Evolutionary conservation across 2,113 vertebrate genomes (phyloP).

Genomic region (Poecilia latipinna): DNA sequence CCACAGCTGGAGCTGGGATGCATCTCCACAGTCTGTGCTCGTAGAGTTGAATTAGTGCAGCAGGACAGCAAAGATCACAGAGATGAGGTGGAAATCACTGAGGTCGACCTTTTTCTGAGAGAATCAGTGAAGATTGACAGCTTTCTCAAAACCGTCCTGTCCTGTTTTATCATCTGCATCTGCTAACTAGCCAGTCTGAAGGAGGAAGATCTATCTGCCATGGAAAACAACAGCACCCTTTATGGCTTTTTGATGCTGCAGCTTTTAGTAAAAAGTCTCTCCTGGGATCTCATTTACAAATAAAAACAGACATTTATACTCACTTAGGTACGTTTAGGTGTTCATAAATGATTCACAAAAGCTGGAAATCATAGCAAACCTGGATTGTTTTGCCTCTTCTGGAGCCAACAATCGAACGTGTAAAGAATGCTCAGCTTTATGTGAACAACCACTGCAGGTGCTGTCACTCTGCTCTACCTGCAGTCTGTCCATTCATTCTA

Average conservation of each 20-base stretch:
- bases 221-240: slow-evolving; percentile 1
- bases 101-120: slow-evolving; percentile 14
- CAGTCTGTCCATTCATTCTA: not conserved
- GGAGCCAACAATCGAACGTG: not conserved
- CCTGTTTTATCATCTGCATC: not conserved
- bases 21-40: slow-evolving; percentile 53
- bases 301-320: not conserved
- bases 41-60: slow-evolving; percentile 11
- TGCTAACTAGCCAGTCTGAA: not conserved
- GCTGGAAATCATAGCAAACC: not conserved
- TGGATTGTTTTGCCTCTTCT: not conserved
- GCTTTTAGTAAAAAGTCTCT: not conserved
- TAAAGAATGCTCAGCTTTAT: not conserved
- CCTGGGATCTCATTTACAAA: not conserved
- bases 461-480: not conserved
- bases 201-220: not conserved
- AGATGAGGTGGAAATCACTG: slow-evolving; percentile 10
- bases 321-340: not conserved
- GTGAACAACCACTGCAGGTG: not conserved
- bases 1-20: slow-evolving; percentile 31
- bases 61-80: slow-evolving; percentile 32
- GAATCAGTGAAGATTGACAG: slow-evolving; percentile 22
- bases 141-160: slow-evolving; percentile 5
- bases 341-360: not conserved
- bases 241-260: not conserved